phyloP scores from a whole-genome alignment of 2,113 vertebrate genomes.

The Ciconia stormi region DNA sequence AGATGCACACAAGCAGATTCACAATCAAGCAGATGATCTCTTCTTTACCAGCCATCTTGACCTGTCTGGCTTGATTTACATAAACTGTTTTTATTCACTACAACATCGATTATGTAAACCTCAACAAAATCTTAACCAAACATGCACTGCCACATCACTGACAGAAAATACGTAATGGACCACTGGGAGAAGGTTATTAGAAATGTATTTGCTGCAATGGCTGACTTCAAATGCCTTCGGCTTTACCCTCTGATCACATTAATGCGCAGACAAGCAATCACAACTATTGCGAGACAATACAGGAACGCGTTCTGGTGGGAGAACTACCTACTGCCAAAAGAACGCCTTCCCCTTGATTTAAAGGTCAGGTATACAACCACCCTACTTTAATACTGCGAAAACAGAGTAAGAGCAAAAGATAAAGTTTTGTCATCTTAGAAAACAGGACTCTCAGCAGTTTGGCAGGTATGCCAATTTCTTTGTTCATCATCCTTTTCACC shows the following conservation, averaged over 20 bases:
- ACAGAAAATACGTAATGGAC: not conserved
- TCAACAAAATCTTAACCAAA: conserved; percentile 17
- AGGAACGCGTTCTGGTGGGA: not conserved
- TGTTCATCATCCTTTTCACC: not conserved
- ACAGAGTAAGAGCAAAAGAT: not conserved
- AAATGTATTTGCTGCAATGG: not conserved
- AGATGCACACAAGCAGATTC: conserved; percentile 23
- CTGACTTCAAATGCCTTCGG: not conserved
- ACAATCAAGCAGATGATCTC: conserved; percentile 39
- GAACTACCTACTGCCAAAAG: not conserved
- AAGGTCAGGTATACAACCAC: not conserved
- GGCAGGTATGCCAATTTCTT: not conserved
- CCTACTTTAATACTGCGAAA: not conserved
- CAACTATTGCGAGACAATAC: not conserved
- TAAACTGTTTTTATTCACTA: not conserved
- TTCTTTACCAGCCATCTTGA: conserved; percentile 34
- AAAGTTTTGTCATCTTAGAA: not conserved
- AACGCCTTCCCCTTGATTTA: not conserved
- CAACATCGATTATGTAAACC: conserved; percentile 25
- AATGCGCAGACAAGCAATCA: not conserved
- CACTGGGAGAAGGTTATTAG: not conserved
- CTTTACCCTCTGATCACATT: not conserved
- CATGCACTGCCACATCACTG: not conserved
- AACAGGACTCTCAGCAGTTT: not conserved
- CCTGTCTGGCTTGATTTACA: conserved; percentile 45